A percentile compares a stretch with the other conserved stretches of the same genome.
Evolutionary conservation across 30 jellyfish, hydroid and myxozoan genomes (phyloP).

Genomic region (Nemopilema nomurai): DNA sequence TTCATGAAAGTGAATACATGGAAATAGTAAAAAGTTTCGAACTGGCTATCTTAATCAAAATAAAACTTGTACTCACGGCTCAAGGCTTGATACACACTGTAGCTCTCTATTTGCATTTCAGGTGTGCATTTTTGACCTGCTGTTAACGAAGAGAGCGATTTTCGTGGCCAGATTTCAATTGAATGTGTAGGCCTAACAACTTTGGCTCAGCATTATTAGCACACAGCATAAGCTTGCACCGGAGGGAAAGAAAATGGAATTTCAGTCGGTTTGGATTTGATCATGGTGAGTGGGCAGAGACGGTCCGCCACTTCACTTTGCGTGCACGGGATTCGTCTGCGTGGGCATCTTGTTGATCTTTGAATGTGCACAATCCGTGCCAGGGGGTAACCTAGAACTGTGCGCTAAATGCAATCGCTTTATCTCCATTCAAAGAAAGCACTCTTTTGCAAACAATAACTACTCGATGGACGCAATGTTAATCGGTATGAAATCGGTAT

Average conservation of each 20-base stretch:
- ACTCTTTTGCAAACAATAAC: not conserved
- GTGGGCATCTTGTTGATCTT: conserved; percentile 64
- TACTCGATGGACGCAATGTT: not conserved
- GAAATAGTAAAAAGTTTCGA: too few relatives aligned
- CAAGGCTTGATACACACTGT: not conserved
- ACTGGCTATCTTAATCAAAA: too few relatives aligned
- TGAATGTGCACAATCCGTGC: not conserved
- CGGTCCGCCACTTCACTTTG: conserved; percentile 50
- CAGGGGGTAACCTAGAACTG: conserved; percentile 34
- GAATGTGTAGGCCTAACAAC: not conserved
- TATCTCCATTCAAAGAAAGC: not conserved
- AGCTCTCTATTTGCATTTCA: not conserved
- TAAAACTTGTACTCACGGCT: too few relatives aligned
- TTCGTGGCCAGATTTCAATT: not conserved
- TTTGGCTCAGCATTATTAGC: not conserved
- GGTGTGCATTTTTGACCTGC: not conserved
- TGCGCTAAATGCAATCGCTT: not conserved
- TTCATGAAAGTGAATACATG: too few relatives aligned
- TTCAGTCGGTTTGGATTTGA: not conserved
- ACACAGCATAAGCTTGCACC: not conserved
- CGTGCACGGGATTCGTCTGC: conserved; percentile 36
- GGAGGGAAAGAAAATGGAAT: not conserved
- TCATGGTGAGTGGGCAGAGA: conserved; percentile 49
- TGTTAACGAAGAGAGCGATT: not conserved
- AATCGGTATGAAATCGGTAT: not conserved